These are phyloP conservation scores for Apis florea DNA, from an alignment of 1,140 invertebrate species.

Conservation along the genomic window DNA sequence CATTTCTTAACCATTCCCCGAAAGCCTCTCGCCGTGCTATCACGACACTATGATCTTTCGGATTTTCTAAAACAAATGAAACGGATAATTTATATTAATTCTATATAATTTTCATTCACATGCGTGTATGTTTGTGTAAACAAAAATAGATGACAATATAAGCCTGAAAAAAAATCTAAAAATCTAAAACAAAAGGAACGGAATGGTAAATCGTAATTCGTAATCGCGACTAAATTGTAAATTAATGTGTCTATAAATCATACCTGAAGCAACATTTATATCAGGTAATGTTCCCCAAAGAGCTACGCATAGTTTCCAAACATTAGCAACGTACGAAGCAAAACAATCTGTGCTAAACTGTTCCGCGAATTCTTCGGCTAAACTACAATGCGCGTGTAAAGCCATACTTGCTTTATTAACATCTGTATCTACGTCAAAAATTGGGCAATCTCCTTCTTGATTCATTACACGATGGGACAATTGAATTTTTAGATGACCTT, in stretches of 20 bases:
- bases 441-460: conserved; percentile 78
- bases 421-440: conserved; percentile 70
- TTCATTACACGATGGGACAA: conserved; percentile 78
- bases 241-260: not conserved
- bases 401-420: conserved; percentile 70
- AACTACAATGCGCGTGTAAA: conserved; percentile 79
- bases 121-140: no score
- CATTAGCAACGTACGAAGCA: conserved; percentile 79
- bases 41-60: conserved; percentile 71
- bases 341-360: conserved; percentile 63
- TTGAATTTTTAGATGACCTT: conserved; percentile 80
- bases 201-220: not conserved
- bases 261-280: conserved; percentile 75
- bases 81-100: not conserved
- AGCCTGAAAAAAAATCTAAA: not conserved
- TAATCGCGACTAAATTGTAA: not conserved
- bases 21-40: conserved; percentile 83
- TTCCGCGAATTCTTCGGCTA: conserved; percentile 76
- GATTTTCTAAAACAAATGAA: conserved; percentile 23
- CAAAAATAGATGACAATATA: not conserved
- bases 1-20: conserved; percentile 83
- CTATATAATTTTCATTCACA: not conserved
- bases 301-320: conserved; percentile 91
- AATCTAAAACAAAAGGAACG: not conserved
- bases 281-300: conserved; percentile 89